Conservation (phyloP, 2,888 invertebrate species). For the Neocrepidodera transversa region DNA sequence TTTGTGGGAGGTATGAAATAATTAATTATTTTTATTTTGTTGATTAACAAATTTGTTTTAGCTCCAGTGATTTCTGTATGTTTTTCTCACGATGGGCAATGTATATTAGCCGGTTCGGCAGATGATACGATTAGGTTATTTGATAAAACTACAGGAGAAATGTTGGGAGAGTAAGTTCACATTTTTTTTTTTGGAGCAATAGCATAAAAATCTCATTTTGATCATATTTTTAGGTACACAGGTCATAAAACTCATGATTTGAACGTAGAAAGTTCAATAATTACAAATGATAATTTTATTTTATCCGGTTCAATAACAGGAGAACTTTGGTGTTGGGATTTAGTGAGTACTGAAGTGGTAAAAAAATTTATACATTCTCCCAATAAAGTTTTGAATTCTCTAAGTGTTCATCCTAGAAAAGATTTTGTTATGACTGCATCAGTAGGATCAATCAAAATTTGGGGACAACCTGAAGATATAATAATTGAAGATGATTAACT, state of each 20-base stretch:
- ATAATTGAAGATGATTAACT: background rate
- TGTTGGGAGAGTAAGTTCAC: constrained; percentile 68
- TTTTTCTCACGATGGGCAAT: constrained; percentile 92
- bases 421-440: constrained; percentile 76
- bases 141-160: constrained; percentile 85
- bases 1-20: constrained; percentile 85
- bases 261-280: constrained; percentile 86
- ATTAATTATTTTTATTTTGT: too few relatives aligned
- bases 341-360: constrained; percentile 75
- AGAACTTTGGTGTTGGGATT: constrained; percentile 86
- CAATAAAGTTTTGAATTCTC: constrained; percentile 76
- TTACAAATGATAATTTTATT: constrained; percentile 83
- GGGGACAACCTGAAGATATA: constrained; percentile 61
- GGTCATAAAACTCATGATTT: constrained; percentile 86
- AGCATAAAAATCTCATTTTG: constrained; percentile 13
- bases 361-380: constrained; percentile 63
- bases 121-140: constrained; percentile 84
- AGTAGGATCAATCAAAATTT: constrained; percentile 74
- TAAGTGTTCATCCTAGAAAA: constrained; percentile 82
- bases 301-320: constrained; percentile 92
- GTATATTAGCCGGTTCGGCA: constrained; percentile 83
- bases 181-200: background rate
- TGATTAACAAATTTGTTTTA: constrained; percentile 50
- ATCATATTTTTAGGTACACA: constrained; percentile 66
- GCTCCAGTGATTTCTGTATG: constrained; percentile 82